Evolutionary conservation across 2,888 invertebrate genomes (phyloP).

Genomic region (Drosophila parthenogenetica): DNA sequence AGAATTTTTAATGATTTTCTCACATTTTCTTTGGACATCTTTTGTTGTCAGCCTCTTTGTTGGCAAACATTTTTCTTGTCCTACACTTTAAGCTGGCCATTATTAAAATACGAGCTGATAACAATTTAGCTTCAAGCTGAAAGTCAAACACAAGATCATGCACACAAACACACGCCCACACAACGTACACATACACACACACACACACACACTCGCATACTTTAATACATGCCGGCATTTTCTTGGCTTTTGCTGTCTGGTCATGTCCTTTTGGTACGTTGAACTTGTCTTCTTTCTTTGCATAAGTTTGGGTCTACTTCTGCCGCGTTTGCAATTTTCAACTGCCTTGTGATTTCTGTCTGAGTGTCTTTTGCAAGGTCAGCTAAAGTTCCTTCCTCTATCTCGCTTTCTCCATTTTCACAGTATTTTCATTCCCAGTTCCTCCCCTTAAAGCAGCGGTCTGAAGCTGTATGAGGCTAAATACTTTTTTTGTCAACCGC

Average conservation of each 20-base stretch:
- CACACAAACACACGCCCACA: constrained; percentile 21
- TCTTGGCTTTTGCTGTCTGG: constrained; percentile 64
- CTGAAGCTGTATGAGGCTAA: neutral
- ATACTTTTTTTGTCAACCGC: constrained; percentile 39
- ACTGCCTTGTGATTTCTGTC: constrained; percentile 52
- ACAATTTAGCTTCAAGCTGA: constrained; percentile 76
- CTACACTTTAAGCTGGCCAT: constrained; percentile 80
- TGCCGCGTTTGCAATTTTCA: constrained; percentile 59
- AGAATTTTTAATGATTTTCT: constrained; percentile 74
- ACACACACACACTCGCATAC: constrained; percentile 26
- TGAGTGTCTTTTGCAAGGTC: constrained; percentile 67
- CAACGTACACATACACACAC: constrained; percentile 17
- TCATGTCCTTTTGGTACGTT: constrained; percentile 71
- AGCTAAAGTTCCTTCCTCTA: constrained; percentile 29
- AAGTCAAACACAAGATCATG: constrained; percentile 69
- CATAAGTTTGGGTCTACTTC: constrained; percentile 48
- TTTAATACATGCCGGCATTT: constrained; percentile 49
- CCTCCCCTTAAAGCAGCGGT: constrained; percentile 12
- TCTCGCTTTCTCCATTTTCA: neutral
- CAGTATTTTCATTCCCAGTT: constrained; percentile 3
- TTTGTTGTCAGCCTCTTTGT: constrained; percentile 67
- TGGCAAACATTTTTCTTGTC: constrained; percentile 78
- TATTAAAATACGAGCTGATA: constrained; percentile 78
- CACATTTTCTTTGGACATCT: constrained; percentile 48
- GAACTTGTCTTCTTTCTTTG: constrained; percentile 59